Conservation (phyloP, 2,113 vertebrate genomes). For the Ailuropoda melanoleuca region DNA sequence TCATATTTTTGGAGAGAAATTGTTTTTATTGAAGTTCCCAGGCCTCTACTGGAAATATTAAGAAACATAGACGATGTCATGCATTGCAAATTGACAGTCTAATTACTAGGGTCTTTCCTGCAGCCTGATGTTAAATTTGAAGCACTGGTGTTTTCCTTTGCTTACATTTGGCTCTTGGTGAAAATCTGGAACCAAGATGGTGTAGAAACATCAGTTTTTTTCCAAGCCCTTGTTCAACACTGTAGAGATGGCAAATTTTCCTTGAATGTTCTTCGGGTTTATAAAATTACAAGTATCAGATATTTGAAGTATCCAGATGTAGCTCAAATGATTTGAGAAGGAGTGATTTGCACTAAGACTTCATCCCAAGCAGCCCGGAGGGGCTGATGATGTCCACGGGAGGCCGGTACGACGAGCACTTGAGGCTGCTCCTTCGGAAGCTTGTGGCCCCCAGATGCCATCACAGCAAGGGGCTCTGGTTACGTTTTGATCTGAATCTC, state of each 20-base stretch:
- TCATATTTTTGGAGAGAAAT: background rate
- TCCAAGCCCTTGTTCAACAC: background rate
- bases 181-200: background rate
- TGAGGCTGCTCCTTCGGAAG: background rate
- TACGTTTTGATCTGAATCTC: background rate
- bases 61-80: background rate
- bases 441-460: background rate
- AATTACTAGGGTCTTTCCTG: background rate
- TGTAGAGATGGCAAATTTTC: background rate
- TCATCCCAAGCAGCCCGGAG: background rate
- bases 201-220: background rate
- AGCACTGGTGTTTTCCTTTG: background rate
- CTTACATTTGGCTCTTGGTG: slow-evolving; percentile 12
- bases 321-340: background rate
- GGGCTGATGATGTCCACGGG: rapidly evolving
- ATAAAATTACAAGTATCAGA: background rate
- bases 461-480: background rate
- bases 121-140: background rate
- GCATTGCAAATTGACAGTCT: background rate
- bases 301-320: background rate
- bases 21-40: background rate
- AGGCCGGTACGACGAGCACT: background rate
- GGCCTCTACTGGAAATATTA: background rate
- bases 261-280: background rate
- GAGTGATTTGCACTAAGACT: background rate